Percentiles rank a stretch among this genome's conserved stretches.
These are phyloP conservation scores for Actenoides hombroni DNA, from an alignment of 2,113 vertebrate genomes.

Conservation along the genomic window DNA sequence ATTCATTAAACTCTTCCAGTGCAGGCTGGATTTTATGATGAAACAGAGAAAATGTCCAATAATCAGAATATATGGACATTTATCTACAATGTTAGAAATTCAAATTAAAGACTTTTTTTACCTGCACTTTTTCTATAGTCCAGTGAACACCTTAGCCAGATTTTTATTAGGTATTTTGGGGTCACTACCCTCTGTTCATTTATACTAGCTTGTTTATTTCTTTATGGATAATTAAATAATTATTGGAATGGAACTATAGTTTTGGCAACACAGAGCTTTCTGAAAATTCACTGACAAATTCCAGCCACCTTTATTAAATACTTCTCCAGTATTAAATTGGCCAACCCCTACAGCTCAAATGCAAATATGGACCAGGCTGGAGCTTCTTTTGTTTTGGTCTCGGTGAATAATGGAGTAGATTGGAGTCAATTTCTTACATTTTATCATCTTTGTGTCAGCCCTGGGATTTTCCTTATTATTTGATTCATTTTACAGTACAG, in stretches of 20 bases:
- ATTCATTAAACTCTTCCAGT: neutral
- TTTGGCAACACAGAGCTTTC: neutral
- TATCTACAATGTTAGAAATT: neutral
- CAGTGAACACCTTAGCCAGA: neutral
- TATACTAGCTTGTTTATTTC: neutral
- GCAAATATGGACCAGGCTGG: neutral
- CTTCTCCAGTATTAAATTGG: neutral
- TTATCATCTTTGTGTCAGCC: neutral
- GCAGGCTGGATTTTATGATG: neutral
- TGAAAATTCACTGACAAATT: conserved; percentile 2
- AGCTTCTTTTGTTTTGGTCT: neutral
- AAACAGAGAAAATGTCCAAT: neutral
- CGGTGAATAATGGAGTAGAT: neutral
- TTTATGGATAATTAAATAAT: conserved; percentile 17
- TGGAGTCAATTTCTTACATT: neutral
- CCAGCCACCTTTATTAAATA: neutral
- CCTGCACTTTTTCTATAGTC: neutral
- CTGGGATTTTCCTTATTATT: neutral
- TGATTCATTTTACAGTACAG: neutral
- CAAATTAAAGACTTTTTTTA: neutral
- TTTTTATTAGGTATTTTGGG: neutral
- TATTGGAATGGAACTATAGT: neutral
- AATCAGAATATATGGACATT: neutral
- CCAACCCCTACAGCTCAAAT: neutral
- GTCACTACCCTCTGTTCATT: neutral